Base-by-base conservation (phyloP, 2,888 invertebrate species). In the Agrypnus murinus region DNA sequence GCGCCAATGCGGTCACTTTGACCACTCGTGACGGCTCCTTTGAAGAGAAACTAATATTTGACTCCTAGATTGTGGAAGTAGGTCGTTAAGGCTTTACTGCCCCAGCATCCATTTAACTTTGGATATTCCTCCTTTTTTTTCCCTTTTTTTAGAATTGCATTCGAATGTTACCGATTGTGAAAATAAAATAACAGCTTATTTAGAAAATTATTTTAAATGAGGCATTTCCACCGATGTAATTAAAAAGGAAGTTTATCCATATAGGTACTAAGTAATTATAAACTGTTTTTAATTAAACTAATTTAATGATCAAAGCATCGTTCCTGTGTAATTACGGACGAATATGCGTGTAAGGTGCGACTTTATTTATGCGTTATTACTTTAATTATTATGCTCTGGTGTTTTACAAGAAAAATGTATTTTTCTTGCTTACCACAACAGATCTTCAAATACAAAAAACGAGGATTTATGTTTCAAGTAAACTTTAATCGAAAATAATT, bases 1-100 rank as follows among this genome's bases (percentile, higher is more conserved):
- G 78, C 78, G 78, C 78, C 78, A 75, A 75, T 65, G 77, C 75
- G 74, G 77, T 63, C 62, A 60, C 75, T 74, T 75, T 77, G 74
- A 74, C 68, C 68, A 64, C 64, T 64, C 46, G 34, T 59, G 65
- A 72, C 68, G 72, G 72, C 38, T 57, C 65, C 72, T 72, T 72
- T 72, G 68, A 69, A 45, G 36, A 60, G 64, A 71, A 71, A 71
- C 71, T 71, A 71, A 71, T 71, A 71, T 71, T 71, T 71, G 66
- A 71, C 65, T 55, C 65, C 53, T 17, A 31, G 62, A 65, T 70
- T 55, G 31, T 55, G 48, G 55, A 71, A 66, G 55, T 66, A 38
- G 66, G 69, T 59, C 53, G 60, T 69, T 58, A 59, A 59, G 45
- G 31, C 40, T 17, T 17, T 57, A 10, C 57, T 17, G 32, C 19